Percentiles rank a stretch among this genome's conserved stretches.
Conservation (phyloP, 2,797 vertebrate species). For the Phoebastria nigripes region DNA sequence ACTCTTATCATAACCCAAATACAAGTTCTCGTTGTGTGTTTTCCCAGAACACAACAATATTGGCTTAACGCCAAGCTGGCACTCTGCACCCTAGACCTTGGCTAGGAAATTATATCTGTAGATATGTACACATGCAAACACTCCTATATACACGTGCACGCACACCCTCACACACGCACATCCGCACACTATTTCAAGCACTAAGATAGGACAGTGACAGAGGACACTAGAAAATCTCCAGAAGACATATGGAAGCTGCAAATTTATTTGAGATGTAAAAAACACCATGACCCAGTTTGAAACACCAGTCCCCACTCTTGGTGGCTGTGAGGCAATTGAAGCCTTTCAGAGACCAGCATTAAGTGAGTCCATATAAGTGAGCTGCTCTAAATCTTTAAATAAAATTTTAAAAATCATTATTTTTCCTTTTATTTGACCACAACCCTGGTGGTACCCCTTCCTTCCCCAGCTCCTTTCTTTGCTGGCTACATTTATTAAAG, state of each 20-base stretch:
- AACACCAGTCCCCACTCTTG: neutral
- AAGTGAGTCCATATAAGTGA: too few relatives aligned
- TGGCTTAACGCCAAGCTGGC: conserved; percentile 32
- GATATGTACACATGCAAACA: neutral
- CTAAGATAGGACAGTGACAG: neutral
- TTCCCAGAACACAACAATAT: conserved; percentile 59
- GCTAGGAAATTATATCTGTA: neutral
- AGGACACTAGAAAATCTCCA: neutral
- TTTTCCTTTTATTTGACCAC: neutral
- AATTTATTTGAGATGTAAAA: neutral
- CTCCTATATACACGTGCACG: neutral
- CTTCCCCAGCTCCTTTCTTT: neutral
- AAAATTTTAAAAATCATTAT: fast-evolving
- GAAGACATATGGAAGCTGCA: neutral
- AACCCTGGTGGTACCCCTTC: neutral
- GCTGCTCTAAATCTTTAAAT: neutral
- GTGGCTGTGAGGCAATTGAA: neutral
- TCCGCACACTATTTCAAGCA: neutral
- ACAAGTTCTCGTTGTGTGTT: neutral
- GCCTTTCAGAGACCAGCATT: neutral
- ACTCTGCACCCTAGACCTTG: neutral
- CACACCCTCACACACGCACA: neutral
- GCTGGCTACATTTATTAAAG: neutral
- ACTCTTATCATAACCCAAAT: conserved; percentile 22
- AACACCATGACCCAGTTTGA: neutral